A percentile compares a stretch with the other conserved stretches of the same genome.
These are phyloP conservation scores for Numida meleagris DNA, from an alignment of 2,113 vertebrate species.

Conservation along the genomic window DNA sequence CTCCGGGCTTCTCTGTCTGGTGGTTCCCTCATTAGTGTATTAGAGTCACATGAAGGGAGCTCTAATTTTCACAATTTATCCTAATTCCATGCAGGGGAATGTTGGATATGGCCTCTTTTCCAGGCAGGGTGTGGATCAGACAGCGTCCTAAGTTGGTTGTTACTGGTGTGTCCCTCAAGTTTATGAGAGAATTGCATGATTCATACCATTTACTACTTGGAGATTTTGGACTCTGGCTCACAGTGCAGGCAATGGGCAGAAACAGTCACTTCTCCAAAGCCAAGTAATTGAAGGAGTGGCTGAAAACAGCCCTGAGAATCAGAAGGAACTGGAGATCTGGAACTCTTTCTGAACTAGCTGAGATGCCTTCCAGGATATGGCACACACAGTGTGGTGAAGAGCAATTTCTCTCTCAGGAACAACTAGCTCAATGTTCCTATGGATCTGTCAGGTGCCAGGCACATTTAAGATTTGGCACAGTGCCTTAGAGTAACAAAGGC, in stretches of 20 bases:
- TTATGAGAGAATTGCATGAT: neutral
- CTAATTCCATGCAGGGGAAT: neutral
- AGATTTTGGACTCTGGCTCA: neutral
- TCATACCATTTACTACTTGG: neutral
- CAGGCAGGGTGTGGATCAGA: neutral
- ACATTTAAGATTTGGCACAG: neutral
- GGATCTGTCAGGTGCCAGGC: neutral
- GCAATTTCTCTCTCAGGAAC: neutral
- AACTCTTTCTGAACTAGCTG: neutral
- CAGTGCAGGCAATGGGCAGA: neutral
- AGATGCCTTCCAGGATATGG: neutral
- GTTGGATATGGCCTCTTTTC: neutral
- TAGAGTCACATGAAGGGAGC: neutral
- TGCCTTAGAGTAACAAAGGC: neutral
- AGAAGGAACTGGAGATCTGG: neutral
- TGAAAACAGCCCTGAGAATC: neutral
- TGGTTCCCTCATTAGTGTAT: neutral
- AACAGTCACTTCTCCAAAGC: neutral
- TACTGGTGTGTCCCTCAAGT: neutral
- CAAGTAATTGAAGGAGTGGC: neutral
- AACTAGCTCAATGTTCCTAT: neutral
- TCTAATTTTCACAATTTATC: neutral
- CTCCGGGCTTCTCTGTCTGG: neutral
- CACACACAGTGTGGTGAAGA: neutral
- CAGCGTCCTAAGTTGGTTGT: neutral